Conservation (phyloP, 2,113 vertebrate genomes). For the Pimephales promelas region DNA sequence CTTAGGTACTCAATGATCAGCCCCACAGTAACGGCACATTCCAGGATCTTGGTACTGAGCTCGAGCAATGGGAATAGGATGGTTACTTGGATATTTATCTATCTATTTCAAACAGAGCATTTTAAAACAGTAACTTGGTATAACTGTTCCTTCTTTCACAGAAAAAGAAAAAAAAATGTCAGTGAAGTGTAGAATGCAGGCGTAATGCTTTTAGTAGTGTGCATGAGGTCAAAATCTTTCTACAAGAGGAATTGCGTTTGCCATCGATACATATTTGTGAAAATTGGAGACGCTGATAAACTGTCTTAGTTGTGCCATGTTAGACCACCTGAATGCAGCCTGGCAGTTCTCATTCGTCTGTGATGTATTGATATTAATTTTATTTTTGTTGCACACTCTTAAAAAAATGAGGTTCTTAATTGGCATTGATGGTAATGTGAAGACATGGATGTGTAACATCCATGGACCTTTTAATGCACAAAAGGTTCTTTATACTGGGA, state of each 20-base stretch:
- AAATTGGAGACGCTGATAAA: slow-evolving; percentile 11
- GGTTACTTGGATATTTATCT: background rate
- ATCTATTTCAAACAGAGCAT: slow-evolving; percentile 8
- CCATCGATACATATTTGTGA: background rate
- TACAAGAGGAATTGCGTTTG: background rate
- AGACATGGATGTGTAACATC: no score
- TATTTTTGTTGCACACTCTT: background rate
- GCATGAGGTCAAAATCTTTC: slow-evolving; percentile 7
- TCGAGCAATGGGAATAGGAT: slow-evolving; percentile 8
- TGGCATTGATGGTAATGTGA: no score
- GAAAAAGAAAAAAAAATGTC: background rate
- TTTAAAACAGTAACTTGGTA: slow-evolving; percentile 38
- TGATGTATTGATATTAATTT: slow-evolving; percentile 10
- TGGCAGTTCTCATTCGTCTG: slow-evolving; percentile 29
- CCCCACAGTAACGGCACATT: slow-evolving; percentile 40
- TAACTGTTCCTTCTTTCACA: slow-evolving; percentile 11
- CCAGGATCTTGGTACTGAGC: slow-evolving; percentile 36
- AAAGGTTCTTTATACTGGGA: no score
- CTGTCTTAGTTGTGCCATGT: slow-evolving; percentile 20
- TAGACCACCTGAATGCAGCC: slow-evolving; percentile 45
- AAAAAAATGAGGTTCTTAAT: no score
- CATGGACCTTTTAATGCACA: no score
- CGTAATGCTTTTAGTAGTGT: slow-evolving; percentile 23
- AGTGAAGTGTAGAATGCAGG: background rate
- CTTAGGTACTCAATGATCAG: slow-evolving; percentile 25